A percentile compares a stretch with the other conserved stretches of the same genome.
These are phyloP conservation scores for Ophion ellenae DNA, from an alignment of 2,888 invertebrate species.

Conservation along the genomic window DNA sequence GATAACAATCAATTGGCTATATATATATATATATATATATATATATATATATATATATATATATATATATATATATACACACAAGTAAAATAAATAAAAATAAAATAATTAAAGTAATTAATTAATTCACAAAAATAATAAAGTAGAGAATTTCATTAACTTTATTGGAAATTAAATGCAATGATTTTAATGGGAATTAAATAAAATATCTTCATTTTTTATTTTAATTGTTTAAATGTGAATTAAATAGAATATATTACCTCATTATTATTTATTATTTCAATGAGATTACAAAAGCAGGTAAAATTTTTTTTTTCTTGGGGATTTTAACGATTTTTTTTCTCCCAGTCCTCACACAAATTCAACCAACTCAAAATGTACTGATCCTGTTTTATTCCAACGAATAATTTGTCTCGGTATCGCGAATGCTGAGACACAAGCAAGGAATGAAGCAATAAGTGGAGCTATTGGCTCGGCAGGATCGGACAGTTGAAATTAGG, in stretches of 20 bases:
- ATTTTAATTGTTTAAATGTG: too few species aligned
- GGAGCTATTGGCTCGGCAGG: conserved; percentile 43
- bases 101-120: too few species aligned
- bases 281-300: too few species aligned
- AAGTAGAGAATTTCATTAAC: too few species aligned
- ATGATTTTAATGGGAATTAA: too few species aligned
- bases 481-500: conserved; percentile 79
- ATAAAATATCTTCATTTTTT: too few species aligned
- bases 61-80: background rate
- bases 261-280: too few species aligned
- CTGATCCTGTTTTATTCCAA: background rate
- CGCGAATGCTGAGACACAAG: background rate
- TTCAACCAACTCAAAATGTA: background rate
- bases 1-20: background rate
- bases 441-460: conserved; percentile 21
- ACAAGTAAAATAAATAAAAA: too few species aligned
- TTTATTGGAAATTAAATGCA: too few species aligned
- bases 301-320: background rate
- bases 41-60: background rate
- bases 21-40: background rate
- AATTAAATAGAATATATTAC: background rate
- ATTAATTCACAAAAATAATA: too few species aligned
- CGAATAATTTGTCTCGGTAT: background rate
- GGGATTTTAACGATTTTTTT: background rate
- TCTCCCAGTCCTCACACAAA: background rate